These are phyloP conservation scores for Pitta sordida DNA, from an alignment of 2,113 vertebrate genomes.

Conservation along the genomic window DNA sequence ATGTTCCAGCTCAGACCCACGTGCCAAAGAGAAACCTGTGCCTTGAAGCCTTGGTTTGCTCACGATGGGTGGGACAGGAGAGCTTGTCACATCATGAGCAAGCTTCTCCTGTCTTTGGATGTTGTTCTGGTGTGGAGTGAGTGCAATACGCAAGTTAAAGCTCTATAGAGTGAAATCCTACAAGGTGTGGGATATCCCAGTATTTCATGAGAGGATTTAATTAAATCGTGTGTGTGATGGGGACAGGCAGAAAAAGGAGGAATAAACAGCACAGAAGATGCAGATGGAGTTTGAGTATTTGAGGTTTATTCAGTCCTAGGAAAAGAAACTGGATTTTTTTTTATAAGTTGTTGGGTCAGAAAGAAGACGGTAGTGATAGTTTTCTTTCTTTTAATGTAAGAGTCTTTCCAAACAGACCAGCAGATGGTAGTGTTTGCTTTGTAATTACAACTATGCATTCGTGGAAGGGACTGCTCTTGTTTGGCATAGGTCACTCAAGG, in stretches of 20 bases:
- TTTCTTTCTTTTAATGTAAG: background rate
- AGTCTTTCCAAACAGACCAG: conserved; percentile 18
- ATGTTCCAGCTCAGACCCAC: background rate
- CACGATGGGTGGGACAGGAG: accelerated
- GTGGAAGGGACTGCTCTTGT: background rate
- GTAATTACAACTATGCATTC: background rate
- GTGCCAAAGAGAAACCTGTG: background rate
- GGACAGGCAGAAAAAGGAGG: no score
- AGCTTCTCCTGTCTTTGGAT: no score
- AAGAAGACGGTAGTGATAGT: accelerated
- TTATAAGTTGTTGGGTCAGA: background rate
- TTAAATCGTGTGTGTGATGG: accelerated
- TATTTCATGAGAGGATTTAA: background rate
- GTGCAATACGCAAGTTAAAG: background rate
- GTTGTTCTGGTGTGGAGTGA: background rate
- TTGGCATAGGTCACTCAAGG: conserved; percentile 54
- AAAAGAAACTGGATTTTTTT: background rate
- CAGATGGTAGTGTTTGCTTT: conserved; percentile 75
- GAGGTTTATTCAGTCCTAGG: background rate
- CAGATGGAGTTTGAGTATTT: accelerated
- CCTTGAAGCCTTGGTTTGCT: background rate
- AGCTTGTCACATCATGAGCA: background rate
- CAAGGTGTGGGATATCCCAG: background rate
- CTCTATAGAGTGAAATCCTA: background rate
- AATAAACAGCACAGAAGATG: background rate